These are phyloP conservation scores for Aquatica leii DNA, from an alignment of 2,888 invertebrate species.

Conservation along the genomic window DNA sequence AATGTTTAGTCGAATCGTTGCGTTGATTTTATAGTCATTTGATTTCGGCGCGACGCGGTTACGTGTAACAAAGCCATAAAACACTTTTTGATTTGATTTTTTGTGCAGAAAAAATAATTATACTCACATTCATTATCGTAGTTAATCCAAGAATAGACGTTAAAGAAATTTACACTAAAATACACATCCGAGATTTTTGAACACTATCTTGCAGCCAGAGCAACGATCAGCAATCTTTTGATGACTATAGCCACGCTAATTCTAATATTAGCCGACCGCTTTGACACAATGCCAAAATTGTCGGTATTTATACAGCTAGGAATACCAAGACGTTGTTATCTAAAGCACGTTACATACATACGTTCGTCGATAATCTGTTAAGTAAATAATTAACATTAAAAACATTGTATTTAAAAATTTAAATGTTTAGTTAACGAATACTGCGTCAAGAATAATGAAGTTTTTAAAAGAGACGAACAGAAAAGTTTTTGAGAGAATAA, in stretches of 20 bases:
- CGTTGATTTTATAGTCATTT: no score
- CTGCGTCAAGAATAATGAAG: no score
- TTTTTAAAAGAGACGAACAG: no score
- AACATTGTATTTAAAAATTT: no score
- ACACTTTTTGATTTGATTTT: no score
- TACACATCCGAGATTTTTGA: slow-evolving; percentile 25
- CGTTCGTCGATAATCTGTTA: background rate
- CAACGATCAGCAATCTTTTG: slow-evolving; percentile 40
- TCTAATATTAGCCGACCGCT: slow-evolving; percentile 45
- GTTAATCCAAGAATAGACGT: slow-evolving; percentile 15
- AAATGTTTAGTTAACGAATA: no score
- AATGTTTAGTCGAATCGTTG: no score
- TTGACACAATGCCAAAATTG: slow-evolving; percentile 45
- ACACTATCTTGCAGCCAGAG: slow-evolving; percentile 38
- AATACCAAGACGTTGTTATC: slow-evolving; percentile 32
- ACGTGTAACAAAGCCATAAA: background rate
- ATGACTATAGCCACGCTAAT: slow-evolving; percentile 38
- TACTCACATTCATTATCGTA: slow-evolving; percentile 30
- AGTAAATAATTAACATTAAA: no score
- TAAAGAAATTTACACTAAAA: slow-evolving; percentile 16
- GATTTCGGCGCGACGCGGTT: background rate
- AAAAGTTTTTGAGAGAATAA: no score
- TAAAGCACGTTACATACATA: slow-evolving; percentile 15
- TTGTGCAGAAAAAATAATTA: no score
- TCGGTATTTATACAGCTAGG: slow-evolving; percentile 43